Percentiles rank a stretch among this genome's conserved stretches.
phyloP scores from a whole-genome alignment of 2,797 vertebrate genomes.

The Notamacropus eugenii region DNA sequence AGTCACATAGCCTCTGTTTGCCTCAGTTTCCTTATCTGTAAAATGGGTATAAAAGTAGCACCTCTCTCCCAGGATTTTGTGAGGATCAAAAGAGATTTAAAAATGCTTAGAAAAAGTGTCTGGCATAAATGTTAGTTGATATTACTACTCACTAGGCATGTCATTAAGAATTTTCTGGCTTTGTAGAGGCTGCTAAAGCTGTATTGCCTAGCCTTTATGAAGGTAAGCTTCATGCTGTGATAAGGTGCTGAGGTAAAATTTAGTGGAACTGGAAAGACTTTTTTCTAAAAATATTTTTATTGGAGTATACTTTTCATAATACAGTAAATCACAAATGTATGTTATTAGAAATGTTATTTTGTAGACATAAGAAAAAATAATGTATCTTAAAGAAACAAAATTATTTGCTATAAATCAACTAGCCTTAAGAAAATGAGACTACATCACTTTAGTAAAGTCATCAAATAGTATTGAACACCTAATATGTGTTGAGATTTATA shows the following conservation, averaged over 20 bases:
- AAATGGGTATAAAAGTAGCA: not conserved
- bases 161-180: not conserved
- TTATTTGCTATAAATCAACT: not conserved
- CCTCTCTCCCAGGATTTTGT: not conserved
- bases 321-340: not conserved
- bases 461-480: too few species aligned
- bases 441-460: not conserved
- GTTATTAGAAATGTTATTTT: not conserved
- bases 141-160: not conserved
- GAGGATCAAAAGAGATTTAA: not conserved
- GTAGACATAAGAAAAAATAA: not conserved
- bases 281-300: not conserved
- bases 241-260: not conserved
- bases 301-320: not conserved
- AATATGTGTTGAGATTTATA: not conserved
- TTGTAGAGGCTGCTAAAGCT: not conserved
- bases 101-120: not conserved
- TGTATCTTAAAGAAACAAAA: not conserved
- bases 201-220: not conserved
- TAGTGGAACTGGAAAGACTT: not conserved
- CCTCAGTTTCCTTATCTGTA: not conserved
- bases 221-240: not conserved
- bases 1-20: not conserved
- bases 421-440: not conserved
- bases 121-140: not conserved